Base-by-base conservation (phyloP, 2,113 vertebrate species). In the Odocoileus virginianus region DNA sequence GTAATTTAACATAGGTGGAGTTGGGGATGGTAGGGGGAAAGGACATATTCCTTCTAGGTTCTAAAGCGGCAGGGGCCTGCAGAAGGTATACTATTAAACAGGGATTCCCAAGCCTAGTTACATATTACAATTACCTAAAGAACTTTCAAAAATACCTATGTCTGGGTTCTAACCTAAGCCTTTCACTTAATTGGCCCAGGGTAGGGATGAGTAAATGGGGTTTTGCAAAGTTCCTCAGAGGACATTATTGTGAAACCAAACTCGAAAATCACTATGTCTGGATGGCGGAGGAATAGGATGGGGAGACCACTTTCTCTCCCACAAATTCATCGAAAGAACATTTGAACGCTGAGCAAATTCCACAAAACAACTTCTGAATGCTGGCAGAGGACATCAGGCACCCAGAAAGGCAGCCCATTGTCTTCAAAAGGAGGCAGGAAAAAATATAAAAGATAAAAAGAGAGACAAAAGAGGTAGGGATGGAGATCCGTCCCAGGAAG, bases 401-500 rank as follows among this genome's bases (percentile, higher is more conserved):
- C 16, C 16, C 33, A 64, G 61, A 64, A 64, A 64, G 61, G 61
- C 16, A 67, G 33, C 61, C 61, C 47, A 50, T 50, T 50, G 47
- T 50, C 47, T 67, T n/a, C 33, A 16, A n/a, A 19, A 67, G 4
- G 33, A 67, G 61, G 61, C n/a, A 67, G 61, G 33, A n/a, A 16
- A 67, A 67, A 67, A 67, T 67, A 67, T n/a, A 67, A 67, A 67
- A n/a, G 33, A n/a, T n/a, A n/a, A 67, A n/a, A 67, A 67, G 33
- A 67, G 33, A n/a, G 61, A n/a, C 33, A 67, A n/a, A 64, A 17
- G 33, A n/a, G 61, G 7, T 67, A 67, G 33, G 33, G 33, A 67
- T 19, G 61, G 33, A 67, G 61, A 67, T 67, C 33, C 1, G 0
- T 67, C 2, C 61, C 0, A 4, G 16, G 33, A 67, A 16, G 33